Base-by-base conservation (phyloP, 1,140 invertebrate species). In the Trichonephila clavipes region DNA sequence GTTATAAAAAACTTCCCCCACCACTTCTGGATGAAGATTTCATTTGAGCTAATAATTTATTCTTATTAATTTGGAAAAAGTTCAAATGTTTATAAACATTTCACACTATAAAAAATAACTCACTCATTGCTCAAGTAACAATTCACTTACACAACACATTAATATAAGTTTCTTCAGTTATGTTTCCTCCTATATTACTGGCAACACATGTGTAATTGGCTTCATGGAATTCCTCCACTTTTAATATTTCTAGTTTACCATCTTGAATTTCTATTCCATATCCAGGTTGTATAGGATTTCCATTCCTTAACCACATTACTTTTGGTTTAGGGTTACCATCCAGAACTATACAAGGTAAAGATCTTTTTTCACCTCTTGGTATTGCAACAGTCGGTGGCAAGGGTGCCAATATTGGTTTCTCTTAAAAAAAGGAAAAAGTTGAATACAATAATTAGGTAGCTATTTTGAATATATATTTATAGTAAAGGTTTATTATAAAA, bases 161-260 rank as follows among this genome's bases (percentile, higher is more conserved):
- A 14, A 96, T 64, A 64, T 94, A 94, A 6, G 95, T 95, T 58
- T 95, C 94, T 90, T 95, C 95, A 0, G 96, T 95, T 12, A 95
- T 95, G 94, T 96, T 96, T 8, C 96, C 96, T 44, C 95, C 96
- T 77, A 96, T 95, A 94, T 96, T 96, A 51, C 94, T 95, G 10
- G 96, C 96, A 44, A 95, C 90, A 95, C 96, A 96, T 10, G 95
- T 94, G 90, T 96, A 96, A 4, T 95, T 95, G 40, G 96, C 96
- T 86, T 96, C 95, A 94, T 96, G 92, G 2, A 81, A 21, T 19
- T 93, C 69, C 14, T 85, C 85, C n/a, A 86, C 93, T 28, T 61
- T 28, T 10, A 69, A n/a, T 28, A 94, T 90, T 85, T 88, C 81
- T n/a, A 94, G 59, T 61, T 66, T 88, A 24, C 72, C 86, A 86